Evolutionary conservation across 2,113 vertebrate species (phyloP).

Genomic region (Puntigrus tetrazona): DNA sequence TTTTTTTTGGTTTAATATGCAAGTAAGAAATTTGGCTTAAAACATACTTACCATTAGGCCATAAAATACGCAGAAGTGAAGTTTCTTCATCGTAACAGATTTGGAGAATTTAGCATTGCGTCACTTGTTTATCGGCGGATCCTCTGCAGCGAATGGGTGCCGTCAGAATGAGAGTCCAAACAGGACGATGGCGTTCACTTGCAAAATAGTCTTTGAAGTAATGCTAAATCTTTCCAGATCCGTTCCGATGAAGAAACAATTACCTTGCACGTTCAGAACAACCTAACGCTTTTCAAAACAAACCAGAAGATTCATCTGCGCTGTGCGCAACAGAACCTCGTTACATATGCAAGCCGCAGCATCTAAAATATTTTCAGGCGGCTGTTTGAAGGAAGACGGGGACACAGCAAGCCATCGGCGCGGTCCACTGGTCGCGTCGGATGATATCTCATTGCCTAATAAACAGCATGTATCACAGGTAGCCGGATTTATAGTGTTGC

Average conservation of each 20-base stretch:
- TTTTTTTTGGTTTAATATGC: too few relatives aligned
- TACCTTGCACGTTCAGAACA: background rate
- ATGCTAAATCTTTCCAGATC: background rate
- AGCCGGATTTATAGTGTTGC: constrained; percentile 2
- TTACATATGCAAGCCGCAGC: background rate
- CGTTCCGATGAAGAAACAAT: background rate
- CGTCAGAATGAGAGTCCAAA: too few relatives aligned
- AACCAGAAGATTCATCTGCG: background rate
- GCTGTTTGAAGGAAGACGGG: background rate
- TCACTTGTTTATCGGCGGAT: too few relatives aligned
- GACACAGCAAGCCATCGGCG: background rate
- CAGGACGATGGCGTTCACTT: too few relatives aligned
- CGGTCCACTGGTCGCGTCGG: background rate
- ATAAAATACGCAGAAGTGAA: too few relatives aligned
- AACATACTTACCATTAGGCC: too few relatives aligned
- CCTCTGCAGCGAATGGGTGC: too few relatives aligned
- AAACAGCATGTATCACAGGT: constrained; percentile 40
- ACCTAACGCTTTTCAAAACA: background rate
- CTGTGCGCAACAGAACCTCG: background rate
- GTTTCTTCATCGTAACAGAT: too few relatives aligned
- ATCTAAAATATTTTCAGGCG: background rate
- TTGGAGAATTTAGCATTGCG: too few relatives aligned
- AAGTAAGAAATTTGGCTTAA: too few relatives aligned
- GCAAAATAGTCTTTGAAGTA: background rate
- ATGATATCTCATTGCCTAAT: constrained; percentile 23